Evolutionary conservation across 2,888 invertebrate genomes (phyloP).

Genomic region (Gisinianus flammeolus): DNA sequence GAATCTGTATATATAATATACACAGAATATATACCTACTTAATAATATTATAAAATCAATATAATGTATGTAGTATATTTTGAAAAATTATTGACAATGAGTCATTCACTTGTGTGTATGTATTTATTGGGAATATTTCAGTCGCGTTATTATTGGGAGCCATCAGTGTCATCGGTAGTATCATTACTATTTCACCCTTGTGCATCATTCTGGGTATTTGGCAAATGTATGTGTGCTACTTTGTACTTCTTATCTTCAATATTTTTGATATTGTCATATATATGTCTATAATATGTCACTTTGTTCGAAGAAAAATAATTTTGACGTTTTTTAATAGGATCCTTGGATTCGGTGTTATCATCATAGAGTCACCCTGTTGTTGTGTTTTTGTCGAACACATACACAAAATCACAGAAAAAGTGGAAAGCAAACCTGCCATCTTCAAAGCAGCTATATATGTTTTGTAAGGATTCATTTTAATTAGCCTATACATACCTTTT

Average conservation of each 20-base stretch:
- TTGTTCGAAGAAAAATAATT: no score
- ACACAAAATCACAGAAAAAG: conserved; percentile 72
- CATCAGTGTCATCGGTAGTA: conserved; percentile 71
- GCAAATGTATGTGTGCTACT: conserved; percentile 77
- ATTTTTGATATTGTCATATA: no score
- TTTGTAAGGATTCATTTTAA: conserved; percentile 77
- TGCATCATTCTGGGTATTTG: conserved; percentile 81
- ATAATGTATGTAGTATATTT: neutral
- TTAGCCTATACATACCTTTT: neutral
- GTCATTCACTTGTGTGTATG: neutral
- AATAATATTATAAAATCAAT: neutral
- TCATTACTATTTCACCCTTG: conserved; percentile 64
- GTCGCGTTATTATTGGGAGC: conserved; percentile 85
- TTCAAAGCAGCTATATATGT: conserved; percentile 85
- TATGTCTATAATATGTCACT: no score
- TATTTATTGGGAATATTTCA: conserved; percentile 63
- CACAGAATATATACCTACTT: neutral
- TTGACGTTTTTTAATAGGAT: conserved; percentile 65
- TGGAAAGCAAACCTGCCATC: conserved; percentile 86
- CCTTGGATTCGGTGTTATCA: conserved; percentile 84
- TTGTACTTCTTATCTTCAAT: neutral
- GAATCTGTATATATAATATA: no score
- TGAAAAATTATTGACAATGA: neutral
- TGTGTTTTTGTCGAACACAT: conserved; percentile 96
- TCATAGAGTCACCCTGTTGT: conserved; percentile 95